Evolutionary conservation across 2,888 invertebrate genomes (phyloP), one percentile per base, ranked within the genome.

Genomic region (Empis livida): DNA sequence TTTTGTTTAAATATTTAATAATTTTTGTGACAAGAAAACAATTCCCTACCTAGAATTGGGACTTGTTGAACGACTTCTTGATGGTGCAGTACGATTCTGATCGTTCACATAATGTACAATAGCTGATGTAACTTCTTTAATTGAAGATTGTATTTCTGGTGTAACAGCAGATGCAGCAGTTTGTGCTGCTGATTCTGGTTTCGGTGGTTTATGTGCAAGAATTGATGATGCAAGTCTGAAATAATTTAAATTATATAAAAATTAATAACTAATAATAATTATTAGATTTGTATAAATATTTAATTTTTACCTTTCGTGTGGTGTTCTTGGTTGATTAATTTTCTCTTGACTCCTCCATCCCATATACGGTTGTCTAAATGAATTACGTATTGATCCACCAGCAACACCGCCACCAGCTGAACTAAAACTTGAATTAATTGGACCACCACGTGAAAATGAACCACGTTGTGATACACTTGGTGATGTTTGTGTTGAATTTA

Each of bases 61-160:
- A 57, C 69, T 70, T 56, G 66, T 55, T 50, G 68, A 69, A 54
- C 67, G 59, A 52, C 66, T 61, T 67, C 67, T 64, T 70, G 75
- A 54, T 68, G 61, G 14, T 41, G 41, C 14, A n/a, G 20, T 14
- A 10, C 27, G 20, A 77, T 80, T 63, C 76, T 79, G 58, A 79
- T 81, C 82, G 53, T 82, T 82, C 51, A 91, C 90, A 75, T 90
- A 91, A 68, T 91, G 90, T 47, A 90, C 91, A 59, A 92, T 91
- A 43, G 91, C 91, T 57, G 90, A 90, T 53, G 91, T 91, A 55
- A 91, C 91, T 71, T 90, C 90, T 69, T 90, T 90, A 65, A 91
- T 91, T 49, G 88, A 89, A 53, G 86, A 80, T 64, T 85, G 85
- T 52, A 88, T 87, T 65, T 83, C 83, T 50, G 74, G 74, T 54